phyloP scores from a whole-genome alignment of 64 coral and sea anemone genomes.

The Montipora capricornis region DNA sequence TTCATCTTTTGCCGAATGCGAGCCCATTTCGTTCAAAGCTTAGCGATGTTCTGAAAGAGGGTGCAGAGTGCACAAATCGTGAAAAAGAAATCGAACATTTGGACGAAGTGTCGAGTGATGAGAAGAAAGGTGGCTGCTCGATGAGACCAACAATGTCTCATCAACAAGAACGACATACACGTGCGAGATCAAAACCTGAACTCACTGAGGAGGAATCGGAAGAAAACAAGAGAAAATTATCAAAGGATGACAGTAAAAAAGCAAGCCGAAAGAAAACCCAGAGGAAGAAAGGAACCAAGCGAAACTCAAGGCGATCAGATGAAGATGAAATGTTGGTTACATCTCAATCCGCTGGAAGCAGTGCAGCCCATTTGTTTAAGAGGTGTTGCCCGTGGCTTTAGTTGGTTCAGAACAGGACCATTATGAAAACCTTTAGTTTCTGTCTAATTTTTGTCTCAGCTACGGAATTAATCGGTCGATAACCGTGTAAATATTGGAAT shows the following conservation, averaged over 20 bases:
- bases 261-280: not conserved
- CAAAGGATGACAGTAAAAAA: not conserved
- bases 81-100: not conserved
- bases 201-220: not conserved
- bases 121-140: not conserved
- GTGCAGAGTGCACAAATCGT: not conserved
- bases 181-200: not conserved
- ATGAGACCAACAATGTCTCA: not conserved
- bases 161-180: not conserved
- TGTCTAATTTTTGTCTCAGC: no score
- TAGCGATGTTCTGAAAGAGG: not conserved
- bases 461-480: no score
- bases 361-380: no score
- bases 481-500: no score
- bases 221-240: not conserved
- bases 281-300: not conserved
- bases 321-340: not conserved
- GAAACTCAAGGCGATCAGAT: not conserved
- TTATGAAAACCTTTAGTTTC: no score
- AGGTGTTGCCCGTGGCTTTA: no score
- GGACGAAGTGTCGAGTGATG: not conserved
- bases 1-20: not conserved
- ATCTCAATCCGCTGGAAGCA: not conserved
- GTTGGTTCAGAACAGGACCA: no score
- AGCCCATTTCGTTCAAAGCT: conserved; percentile 38